These are phyloP conservation scores for Pecten maximus DNA, from an alignment of 2,888 invertebrate genomes.

Conservation along the genomic window DNA sequence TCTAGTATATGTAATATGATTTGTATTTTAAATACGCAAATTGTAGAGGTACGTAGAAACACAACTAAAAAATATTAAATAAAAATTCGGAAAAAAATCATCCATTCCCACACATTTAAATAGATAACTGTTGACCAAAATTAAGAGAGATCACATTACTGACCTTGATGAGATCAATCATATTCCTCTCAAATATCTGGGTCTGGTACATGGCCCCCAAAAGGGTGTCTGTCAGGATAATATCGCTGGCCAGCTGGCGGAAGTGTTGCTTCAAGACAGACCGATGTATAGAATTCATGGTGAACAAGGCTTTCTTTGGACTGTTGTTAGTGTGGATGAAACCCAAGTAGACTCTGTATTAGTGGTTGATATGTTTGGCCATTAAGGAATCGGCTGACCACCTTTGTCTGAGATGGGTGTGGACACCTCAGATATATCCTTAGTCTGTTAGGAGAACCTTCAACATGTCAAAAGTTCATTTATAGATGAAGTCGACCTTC, in stretches of 20 bases:
- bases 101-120: not conserved
- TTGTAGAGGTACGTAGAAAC: too few relatives aligned
- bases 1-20: too few relatives aligned
- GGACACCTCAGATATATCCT: conserved; percentile 51
- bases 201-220: conserved; percentile 62
- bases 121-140: too few relatives aligned
- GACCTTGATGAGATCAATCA: conserved; percentile 71
- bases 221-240: conserved; percentile 67
- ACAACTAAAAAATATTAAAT: too few relatives aligned
- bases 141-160: too few relatives aligned
- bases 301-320: not conserved
- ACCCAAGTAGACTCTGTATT: not conserved
- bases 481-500: too few relatives aligned
- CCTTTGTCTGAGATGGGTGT: not conserved
- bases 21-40: too few relatives aligned
- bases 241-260: conserved; percentile 64
- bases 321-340: not conserved
- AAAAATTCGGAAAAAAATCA: too few relatives aligned
- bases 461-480: too few relatives aligned
- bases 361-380: not conserved
- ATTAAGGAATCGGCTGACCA: conserved; percentile 35
- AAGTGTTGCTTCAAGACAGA: conserved; percentile 65
- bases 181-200: conserved; percentile 65
- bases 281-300: conserved; percentile 66
- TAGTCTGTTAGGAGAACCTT: conserved; percentile 69